These are phyloP conservation scores for Myoxocephalus aenaeus DNA, from an alignment of 2,797 vertebrate genomes.

Conservation along the genomic window DNA sequence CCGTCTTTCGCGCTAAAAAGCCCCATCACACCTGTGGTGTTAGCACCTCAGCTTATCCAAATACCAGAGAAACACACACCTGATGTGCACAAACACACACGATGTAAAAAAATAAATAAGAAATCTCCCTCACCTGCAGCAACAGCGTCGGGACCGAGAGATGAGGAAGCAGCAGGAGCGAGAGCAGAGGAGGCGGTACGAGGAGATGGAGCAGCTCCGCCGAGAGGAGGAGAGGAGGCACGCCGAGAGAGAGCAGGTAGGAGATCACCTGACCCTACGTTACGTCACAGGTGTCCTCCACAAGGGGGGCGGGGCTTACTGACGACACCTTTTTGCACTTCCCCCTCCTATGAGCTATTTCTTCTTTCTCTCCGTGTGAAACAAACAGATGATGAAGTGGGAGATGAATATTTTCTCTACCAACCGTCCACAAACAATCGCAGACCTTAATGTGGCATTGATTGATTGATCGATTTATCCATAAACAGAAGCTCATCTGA, in stretches of 20 bases:
- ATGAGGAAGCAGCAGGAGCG: constrained; percentile 97
- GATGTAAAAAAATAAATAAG: no score
- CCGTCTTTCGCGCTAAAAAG: neutral
- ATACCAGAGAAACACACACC: constrained; percentile 27
- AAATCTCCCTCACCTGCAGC: constrained; percentile 76
- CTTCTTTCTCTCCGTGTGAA: neutral
- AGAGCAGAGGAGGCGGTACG: constrained; percentile 93
- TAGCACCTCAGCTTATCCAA: constrained; percentile 17
- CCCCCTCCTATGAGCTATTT: neutral
- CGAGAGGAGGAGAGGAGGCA: constrained; percentile 96
- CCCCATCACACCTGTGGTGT: constrained; percentile 37
- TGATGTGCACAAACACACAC: constrained; percentile 5
- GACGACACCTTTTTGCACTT: neutral
- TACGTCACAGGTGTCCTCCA: constrained; percentile 4
- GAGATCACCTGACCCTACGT: neutral
- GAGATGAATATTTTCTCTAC: neutral
- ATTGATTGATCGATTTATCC: neutral
- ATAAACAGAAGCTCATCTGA: neutral
- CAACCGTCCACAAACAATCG: no score
- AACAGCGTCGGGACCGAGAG: constrained; percentile 96
- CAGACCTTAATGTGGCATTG: neutral
- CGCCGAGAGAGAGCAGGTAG: constrained; percentile 95
- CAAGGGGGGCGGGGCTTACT: constrained; percentile 4
- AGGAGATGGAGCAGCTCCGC: constrained; percentile 94
- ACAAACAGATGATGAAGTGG: neutral